Percentiles rank a stretch among this genome's conserved stretches.
Evolutionary conservation across 2,888 invertebrate species (phyloP).

Genomic region (Andrena bicolor): DNA sequence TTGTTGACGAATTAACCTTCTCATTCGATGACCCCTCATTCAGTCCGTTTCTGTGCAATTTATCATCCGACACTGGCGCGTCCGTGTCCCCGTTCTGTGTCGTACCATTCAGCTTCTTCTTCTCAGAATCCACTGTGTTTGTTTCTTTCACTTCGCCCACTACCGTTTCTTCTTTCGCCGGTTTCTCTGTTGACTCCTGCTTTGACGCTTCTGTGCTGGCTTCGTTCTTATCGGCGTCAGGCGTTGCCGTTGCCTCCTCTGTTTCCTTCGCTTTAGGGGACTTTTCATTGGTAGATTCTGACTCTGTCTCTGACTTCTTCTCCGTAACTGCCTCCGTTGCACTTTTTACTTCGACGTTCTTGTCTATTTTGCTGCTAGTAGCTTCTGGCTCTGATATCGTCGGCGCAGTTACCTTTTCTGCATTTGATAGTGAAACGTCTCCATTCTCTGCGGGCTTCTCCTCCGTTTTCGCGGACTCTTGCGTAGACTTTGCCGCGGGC

Average conservation of each 20-base stretch:
- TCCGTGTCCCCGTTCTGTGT: conserved; percentile 74
- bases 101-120: conserved; percentile 77
- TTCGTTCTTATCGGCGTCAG: conserved; percentile 70
- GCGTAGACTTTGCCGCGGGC: conserved; percentile 38
- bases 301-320: conserved; percentile 48
- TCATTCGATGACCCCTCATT: conserved; percentile 76
- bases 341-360: conserved; percentile 63
- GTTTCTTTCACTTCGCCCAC: conserved; percentile 68
- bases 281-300: conserved; percentile 75
- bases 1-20: conserved; percentile 60
- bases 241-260: conserved; percentile 56
- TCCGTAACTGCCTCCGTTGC: conserved; percentile 41
- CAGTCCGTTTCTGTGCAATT: conserved; percentile 81
- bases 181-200: conserved; percentile 63
- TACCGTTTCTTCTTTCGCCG: conserved; percentile 65
- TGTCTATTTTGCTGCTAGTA: conserved; percentile 61
- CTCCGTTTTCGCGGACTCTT: conserved; percentile 60
- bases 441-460: conserved; percentile 66
- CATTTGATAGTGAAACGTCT: conserved; percentile 39
- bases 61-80: conserved; percentile 71
- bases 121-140: conserved; percentile 66
- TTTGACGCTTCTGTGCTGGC: conserved; percentile 61
- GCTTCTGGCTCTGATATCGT: conserved; percentile 63
- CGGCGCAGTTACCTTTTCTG: conserved; percentile 62
- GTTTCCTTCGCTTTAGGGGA: conserved; percentile 58